phyloP scores from a whole-genome alignment of 2,113 vertebrate species.

The Climacteris rufus region DNA sequence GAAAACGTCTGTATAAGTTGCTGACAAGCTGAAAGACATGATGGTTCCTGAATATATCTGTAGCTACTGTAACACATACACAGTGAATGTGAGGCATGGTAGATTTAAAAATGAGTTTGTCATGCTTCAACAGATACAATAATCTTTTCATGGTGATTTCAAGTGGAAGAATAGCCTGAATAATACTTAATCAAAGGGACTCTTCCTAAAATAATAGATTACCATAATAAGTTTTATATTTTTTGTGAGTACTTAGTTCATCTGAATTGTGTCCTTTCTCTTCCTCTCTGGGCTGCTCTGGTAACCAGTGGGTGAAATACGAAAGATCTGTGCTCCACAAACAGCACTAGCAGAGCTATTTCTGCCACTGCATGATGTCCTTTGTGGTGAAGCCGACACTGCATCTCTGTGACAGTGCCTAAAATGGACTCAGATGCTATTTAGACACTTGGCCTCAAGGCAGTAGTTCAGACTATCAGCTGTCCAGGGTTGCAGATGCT shows the following conservation, averaged over 20 bases:
- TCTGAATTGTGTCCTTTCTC: background rate
- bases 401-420: background rate
- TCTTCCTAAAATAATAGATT: background rate
- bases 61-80: background rate
- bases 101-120: background rate
- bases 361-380: background rate
- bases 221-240: background rate
- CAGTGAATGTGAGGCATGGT: background rate
- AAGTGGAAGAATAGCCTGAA: background rate
- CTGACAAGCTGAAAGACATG: slow-evolving; percentile 11
- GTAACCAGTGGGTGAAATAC: background rate
- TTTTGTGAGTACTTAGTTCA: background rate
- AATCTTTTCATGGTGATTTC: background rate
- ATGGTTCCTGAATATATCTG: background rate
- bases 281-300: background rate
- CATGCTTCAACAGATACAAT: background rate
- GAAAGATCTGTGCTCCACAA: background rate
- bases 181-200: background rate
- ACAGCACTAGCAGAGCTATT: background rate
- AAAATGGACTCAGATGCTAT: background rate
- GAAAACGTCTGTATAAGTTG: background rate
- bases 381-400: background rate
- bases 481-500: background rate
- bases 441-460: background rate
- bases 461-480: background rate